Conservation (phyloP, 2,888 invertebrate genomes). For the Erebia aethiops region DNA sequence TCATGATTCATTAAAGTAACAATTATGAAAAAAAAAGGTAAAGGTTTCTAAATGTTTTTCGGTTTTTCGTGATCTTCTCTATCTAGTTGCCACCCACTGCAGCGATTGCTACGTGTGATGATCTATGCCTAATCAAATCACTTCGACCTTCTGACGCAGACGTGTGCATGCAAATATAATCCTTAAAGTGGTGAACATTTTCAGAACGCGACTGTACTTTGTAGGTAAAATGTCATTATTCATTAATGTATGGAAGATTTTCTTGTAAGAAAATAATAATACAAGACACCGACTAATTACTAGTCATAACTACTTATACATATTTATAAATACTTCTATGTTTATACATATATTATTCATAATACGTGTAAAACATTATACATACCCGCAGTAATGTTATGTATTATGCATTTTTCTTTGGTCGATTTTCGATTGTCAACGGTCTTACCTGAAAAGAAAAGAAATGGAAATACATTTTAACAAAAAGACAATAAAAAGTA, state of each 20-base stretch:
- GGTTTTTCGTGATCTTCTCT: too few relatives aligned
- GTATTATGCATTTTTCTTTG: not conserved
- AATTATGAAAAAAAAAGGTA: too few relatives aligned
- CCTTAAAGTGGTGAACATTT: too few relatives aligned
- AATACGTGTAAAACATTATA: not conserved
- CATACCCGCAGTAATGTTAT: not conserved
- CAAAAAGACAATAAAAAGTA: too few relatives aligned
- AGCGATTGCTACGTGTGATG: too few relatives aligned
- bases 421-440: not conserved
- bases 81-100: too few relatives aligned
- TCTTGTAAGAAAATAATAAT: not conserved
- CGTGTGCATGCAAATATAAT: too few relatives aligned
- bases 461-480: not conserved
- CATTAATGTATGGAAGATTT: slow-evolving; percentile 10
- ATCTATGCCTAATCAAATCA: too few relatives aligned
- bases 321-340: not conserved
- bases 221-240: slow-evolving; percentile 20
- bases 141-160: too few relatives aligned
- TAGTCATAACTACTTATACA: not conserved
- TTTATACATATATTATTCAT: not conserved
- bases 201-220: not conserved
- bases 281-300: not conserved
- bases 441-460: slow-evolving; percentile 1
- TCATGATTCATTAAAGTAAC: too few relatives aligned
- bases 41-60: too few relatives aligned